These are phyloP conservation scores for Apeltes quadracus DNA, from an alignment of 2,113 vertebrate genomes.

Conservation along the genomic window DNA sequence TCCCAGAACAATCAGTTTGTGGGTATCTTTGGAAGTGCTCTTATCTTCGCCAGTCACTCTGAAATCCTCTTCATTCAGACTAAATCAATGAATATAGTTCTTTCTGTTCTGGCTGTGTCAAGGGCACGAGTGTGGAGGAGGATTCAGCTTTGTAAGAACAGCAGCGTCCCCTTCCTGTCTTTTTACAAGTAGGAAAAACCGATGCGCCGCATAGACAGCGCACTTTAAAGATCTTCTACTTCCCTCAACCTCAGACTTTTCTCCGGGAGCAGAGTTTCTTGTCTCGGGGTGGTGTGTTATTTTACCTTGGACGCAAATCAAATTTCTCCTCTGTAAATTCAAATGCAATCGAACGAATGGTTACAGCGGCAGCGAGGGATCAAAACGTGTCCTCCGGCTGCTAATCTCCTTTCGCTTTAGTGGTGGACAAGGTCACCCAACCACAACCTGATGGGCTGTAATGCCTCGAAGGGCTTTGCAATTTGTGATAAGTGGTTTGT, in stretches of 20 bases:
- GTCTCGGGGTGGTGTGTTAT: constrained; percentile 6
- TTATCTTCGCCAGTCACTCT: constrained; percentile 64
- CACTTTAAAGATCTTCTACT: constrained; percentile 24
- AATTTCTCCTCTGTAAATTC: constrained; percentile 25
- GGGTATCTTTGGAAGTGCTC: constrained; percentile 56
- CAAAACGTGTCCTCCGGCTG: constrained; percentile 50
- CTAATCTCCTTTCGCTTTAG: constrained; percentile 51
- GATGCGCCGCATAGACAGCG: neutral
- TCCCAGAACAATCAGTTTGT: constrained; percentile 66
- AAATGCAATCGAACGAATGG: constrained; percentile 29
- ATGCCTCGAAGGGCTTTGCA: constrained; percentile 47
- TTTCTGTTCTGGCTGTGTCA: constrained; percentile 49
- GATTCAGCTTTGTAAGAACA: constrained; percentile 24
- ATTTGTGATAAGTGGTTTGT: constrained; percentile 65
- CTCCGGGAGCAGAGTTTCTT: neutral
- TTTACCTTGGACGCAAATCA: constrained; percentile 33
- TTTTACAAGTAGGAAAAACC: constrained; percentile 15
- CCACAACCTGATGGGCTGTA: constrained; percentile 49
- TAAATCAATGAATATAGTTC: constrained; percentile 56
- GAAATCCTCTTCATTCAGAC: constrained; percentile 54
- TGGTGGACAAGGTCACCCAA: constrained; percentile 57
- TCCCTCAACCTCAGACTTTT: constrained; percentile 1
- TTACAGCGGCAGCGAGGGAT: constrained; percentile 14
- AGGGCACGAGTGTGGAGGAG: constrained; percentile 29
- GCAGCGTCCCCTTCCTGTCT: neutral